Evolutionary conservation across 1,140 invertebrate species (phyloP).

Genomic region (Brachionus koreanus): DNA sequence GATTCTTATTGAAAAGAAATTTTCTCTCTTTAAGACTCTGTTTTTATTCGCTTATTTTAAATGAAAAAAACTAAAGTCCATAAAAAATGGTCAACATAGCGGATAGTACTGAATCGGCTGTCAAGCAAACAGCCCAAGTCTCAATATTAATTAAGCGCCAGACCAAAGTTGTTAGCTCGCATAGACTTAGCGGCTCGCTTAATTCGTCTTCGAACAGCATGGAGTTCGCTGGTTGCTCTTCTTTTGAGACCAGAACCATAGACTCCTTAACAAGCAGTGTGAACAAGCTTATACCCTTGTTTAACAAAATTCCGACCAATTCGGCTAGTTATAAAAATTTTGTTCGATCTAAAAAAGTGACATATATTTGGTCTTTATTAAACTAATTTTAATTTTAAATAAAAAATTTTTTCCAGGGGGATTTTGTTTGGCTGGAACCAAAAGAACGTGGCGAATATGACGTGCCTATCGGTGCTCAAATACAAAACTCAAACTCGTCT

Average conservation of each 20-base stretch:
- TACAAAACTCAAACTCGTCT: not conserved
- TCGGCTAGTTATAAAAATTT: not conserved
- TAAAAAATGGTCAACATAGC: not conserved
- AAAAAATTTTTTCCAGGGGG: conserved; percentile 20
- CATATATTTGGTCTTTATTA: not conserved
- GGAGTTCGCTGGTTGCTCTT: not conserved
- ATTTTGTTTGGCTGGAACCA: conserved; percentile 43
- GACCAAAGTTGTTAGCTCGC: not conserved
- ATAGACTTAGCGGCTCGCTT: not conserved
- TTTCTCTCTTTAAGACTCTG: not conserved
- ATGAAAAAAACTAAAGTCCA: not conserved
- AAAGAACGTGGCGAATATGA: conserved; percentile 30
- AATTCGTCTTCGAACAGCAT: not conserved
- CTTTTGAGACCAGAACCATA: not conserved
- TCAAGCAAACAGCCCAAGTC: not conserved
- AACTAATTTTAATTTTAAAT: not conserved
- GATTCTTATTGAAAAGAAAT: not conserved
- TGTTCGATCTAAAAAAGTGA: conserved; percentile 7
- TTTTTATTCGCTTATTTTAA: not conserved
- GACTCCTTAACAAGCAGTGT: not conserved
- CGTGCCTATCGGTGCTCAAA: conserved; percentile 41
- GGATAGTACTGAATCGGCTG: not conserved
- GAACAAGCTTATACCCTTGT: not conserved
- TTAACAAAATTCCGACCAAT: not conserved
- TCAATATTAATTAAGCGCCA: not conserved